phyloP scores from a whole-genome alignment of 1,140 invertebrate genomes.

The Arion vulgaris region DNA sequence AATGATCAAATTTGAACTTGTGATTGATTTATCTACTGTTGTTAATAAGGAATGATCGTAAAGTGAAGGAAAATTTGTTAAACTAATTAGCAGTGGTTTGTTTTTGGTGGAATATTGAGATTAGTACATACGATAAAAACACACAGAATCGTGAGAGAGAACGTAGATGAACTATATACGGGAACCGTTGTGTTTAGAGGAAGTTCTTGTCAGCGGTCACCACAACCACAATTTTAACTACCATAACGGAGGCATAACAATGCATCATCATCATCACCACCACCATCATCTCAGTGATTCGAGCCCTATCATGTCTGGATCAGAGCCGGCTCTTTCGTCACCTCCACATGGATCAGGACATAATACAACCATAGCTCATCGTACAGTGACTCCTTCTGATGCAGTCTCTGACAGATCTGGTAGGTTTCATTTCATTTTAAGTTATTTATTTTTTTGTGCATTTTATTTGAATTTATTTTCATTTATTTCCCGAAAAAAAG shows the following conservation, averaged over 20 bases:
- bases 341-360: constrained; percentile 28
- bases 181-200: constrained; percentile 35
- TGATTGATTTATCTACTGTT: too few relatives aligned
- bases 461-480: too few relatives aligned
- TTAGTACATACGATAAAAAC: too few relatives aligned
- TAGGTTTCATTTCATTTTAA: background rate
- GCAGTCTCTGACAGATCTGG: constrained; percentile 34
- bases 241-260: constrained; percentile 22
- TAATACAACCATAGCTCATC: constrained; percentile 29
- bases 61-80: too few relatives aligned
- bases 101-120: too few relatives aligned
- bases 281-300: constrained; percentile 36
- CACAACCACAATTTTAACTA: constrained; percentile 25
- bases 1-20: too few relatives aligned
- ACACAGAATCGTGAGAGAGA: background rate
- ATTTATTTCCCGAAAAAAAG: too few relatives aligned
- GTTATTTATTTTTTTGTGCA: too few relatives aligned
- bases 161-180: constrained; percentile 37
- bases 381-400: constrained; percentile 21
- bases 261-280: constrained; percentile 36
- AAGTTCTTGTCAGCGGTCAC: constrained; percentile 18
- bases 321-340: constrained; percentile 23
- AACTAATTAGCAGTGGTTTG: too few relatives aligned
- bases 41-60: too few relatives aligned
- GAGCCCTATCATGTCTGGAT: constrained; percentile 24